phyloP scores from a whole-genome alignment of 2,888 invertebrate species.

The Mesoligia furuncula region DNA sequence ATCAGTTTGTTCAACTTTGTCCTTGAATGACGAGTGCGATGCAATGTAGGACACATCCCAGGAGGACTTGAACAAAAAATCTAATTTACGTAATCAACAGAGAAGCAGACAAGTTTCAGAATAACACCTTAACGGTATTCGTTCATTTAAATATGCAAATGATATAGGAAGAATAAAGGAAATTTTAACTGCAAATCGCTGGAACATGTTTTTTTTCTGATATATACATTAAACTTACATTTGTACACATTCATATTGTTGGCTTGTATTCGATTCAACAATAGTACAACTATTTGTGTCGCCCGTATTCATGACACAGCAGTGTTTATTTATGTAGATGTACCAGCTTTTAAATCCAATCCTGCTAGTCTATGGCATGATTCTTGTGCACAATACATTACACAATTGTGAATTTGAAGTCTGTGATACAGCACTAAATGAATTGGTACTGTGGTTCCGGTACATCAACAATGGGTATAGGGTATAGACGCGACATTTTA shows the following conservation, averaged over 20 bases:
- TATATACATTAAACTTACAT: slow-evolving; percentile 1
- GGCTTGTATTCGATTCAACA: not conserved
- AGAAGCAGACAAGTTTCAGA: not conserved
- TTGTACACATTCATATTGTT: not conserved
- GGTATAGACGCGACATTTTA: slow-evolving; percentile 39
- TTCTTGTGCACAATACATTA: slow-evolving; percentile 60
- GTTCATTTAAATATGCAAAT: not conserved
- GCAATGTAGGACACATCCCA: not conserved
- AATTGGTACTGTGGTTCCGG: slow-evolving; percentile 73
- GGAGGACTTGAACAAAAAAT: not conserved
- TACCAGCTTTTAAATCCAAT: slow-evolving; percentile 47
- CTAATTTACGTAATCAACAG: not conserved
- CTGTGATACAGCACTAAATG: slow-evolving; percentile 66
- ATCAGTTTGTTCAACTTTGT: slow-evolving; percentile 36
- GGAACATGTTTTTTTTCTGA: not conserved
- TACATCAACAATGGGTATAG: slow-evolving; percentile 58
- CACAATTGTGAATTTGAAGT: slow-evolving; percentile 65
- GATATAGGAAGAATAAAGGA: not conserved
- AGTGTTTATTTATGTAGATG: slow-evolving; percentile 29
- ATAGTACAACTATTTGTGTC: not conserved
- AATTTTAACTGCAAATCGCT: not conserved
- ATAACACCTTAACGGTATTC: not conserved
- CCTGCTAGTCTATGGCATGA: slow-evolving; percentile 45
- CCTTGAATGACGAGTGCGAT: not conserved
- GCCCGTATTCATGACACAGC: not conserved